A percentile compares a stretch with the other conserved stretches of the same genome.
Evolutionary conservation across 2,888 invertebrate species (phyloP).

Genomic region (Patella caerulea): DNA sequence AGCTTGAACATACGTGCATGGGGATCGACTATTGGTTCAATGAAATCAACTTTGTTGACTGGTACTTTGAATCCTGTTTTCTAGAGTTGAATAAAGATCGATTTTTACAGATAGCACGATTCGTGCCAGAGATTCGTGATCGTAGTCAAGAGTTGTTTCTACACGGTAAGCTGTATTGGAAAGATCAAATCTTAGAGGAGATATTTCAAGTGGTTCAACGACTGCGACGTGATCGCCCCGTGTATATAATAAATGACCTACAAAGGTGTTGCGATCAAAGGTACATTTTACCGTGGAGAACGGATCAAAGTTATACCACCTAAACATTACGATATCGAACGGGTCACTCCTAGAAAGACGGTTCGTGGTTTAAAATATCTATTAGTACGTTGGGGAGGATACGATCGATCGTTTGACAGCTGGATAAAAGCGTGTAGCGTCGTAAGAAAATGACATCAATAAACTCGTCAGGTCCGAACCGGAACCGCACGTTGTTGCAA

Average conservation of each 20-base stretch:
- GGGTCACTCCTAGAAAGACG: background rate
- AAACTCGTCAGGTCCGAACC: no score
- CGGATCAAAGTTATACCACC: background rate
- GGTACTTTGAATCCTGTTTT: no score
- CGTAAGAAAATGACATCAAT: background rate
- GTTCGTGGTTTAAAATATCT: background rate
- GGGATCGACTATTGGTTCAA: no score
- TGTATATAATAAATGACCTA: background rate
- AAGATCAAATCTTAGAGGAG: background rate
- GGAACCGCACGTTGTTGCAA: no score
- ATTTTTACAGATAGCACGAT: no score
- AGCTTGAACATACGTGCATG: no score
- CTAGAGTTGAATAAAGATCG: no score
- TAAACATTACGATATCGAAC: background rate
- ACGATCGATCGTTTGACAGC: background rate
- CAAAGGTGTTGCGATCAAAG: background rate
- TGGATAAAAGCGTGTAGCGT: background rate
- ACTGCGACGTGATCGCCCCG: background rate
- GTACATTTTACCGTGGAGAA: background rate
- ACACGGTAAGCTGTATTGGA: no score
- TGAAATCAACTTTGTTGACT: no score
- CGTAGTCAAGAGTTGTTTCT: no score
- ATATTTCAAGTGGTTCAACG: background rate
- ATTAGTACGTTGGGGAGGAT: background rate
- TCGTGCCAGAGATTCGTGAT: no score